Base-by-base conservation (phyloP, 2,113 vertebrate species). In the Lagopus leucura region DNA sequence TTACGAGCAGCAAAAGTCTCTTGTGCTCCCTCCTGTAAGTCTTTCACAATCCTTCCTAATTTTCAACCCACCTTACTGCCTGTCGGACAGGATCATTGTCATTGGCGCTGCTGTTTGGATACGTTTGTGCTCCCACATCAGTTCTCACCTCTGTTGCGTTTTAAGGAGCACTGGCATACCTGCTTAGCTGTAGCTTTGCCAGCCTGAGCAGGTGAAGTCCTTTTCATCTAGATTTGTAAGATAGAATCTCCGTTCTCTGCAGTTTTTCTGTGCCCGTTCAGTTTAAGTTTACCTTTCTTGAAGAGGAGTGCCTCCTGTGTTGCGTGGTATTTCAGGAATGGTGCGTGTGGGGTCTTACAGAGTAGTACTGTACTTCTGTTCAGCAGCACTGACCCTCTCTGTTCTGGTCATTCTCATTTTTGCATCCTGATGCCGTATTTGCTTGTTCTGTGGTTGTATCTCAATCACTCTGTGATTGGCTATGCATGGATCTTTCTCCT, bases 371-470 rank as follows among this genome's bases (percentile, higher is more conserved):
- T 48, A 34, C 14, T 7, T 67, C 42, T 67, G 4, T 34, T 48
- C 10, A 32, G 45, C 47, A 34, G 22, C 17, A 34, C 22, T 18
- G 10, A 34, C 65, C 3, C 0, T 9, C 61, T 48, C 54, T 85
- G 0, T 21, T 64, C 42, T 36, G 24, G 34, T 63, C 38, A 8
- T 57, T 32, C 52, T 54, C 48, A 17, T 48, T 73, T 82, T 89
- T 71, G 32, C 38, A 42, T 38, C 55, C 28, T 50, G 4, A 48
- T 76, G 27, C 72, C n/a, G 8, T 11, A 3, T 45, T 70, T 82
- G 12, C 24, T 24, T 0, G 0, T 58, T 80, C 21, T 10, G 2
- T 34, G 45, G 27, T 60, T 36, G 16, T 64, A 7, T 55, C 21
- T 5, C 38, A 69, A 7, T 34, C 7, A 25, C 45, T 24, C 42